Base-by-base conservation (phyloP, 2,113 vertebrate species). In the Dipodomys spectabilis region DNA sequence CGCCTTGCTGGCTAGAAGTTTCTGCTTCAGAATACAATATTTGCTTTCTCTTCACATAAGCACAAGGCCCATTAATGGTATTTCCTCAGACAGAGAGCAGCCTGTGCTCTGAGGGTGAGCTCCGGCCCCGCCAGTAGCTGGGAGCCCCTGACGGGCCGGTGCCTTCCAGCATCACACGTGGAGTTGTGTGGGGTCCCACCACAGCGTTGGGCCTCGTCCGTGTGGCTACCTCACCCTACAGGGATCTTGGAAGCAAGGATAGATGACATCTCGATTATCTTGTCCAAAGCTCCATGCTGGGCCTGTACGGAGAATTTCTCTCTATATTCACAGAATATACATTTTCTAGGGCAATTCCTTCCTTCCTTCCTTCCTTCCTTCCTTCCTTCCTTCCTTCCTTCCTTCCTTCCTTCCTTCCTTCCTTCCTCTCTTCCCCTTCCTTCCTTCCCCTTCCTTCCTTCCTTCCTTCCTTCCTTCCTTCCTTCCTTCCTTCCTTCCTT, bases 81-180 rank as follows among this genome's bases (percentile, higher is more conserved):
- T 94, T 78, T 84, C 92, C 86, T 57, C 45, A 92, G 73, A 94
- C 92, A 90, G 90, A 94, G 94, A 88, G 12, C 86, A 30, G 1
- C 8, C 27, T 22, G 83, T 84, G 69, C 64, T 49, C 53, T 12
- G 2, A 57, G 92, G 87, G 79, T 72, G 69, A 60, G 35, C 16
- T 16, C 30, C 9, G 53, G 80, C 68, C 45, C 67, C 68, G 39
- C 79, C 82, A 49, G 49, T 49, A 49, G 49, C 10, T 11, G 25
- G 65, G 30, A 30, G 39, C 39, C 39, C 39, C 39, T 39, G 39
- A 35, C 53, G 65, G 20, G 0, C 27, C 27, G 2, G 28, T 64
- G 4, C 23, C 2, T 6, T n/a, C 44, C 30, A 30, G 80, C 39
- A 0, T 1, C 13, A 0, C 1, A 1, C 32, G 11, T 11, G 6